Conservation (phyloP, 2,797 vertebrate genomes). For the Leontopithecus rosalia region DNA sequence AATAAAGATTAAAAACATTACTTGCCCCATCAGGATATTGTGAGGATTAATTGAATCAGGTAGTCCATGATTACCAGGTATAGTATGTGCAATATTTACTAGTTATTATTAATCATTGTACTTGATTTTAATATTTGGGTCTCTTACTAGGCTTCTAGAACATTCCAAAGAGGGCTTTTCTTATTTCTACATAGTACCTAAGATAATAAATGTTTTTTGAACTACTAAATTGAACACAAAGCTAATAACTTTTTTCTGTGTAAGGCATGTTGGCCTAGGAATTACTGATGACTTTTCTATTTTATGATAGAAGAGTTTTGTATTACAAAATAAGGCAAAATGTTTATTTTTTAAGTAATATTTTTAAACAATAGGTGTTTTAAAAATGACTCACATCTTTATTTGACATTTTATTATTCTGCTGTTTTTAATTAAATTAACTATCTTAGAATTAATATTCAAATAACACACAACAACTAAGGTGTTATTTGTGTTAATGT, state of each 20-base stretch:
- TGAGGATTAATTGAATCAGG: neutral
- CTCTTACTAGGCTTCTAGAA: neutral
- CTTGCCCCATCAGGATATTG: neutral
- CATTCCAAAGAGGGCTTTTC: neutral
- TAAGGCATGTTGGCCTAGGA: neutral
- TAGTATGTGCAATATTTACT: neutral
- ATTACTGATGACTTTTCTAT: neutral
- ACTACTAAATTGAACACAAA: neutral
- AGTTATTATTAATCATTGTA: neutral
- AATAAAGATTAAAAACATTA: constrained; percentile 7
- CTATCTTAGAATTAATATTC: neutral
- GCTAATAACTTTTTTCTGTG: neutral
- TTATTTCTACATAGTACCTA: neutral
- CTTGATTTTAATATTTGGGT: neutral
- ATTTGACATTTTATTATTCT: neutral
- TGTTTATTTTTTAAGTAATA: neutral
- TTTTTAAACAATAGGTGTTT: neutral
- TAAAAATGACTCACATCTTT: neutral
- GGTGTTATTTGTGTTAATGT: neutral
- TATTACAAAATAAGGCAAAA: neutral
- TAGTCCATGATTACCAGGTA: neutral
- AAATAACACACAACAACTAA: neutral
- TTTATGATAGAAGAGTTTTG: constrained; percentile 10
- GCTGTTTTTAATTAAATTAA: neutral
- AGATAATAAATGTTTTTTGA: constrained; percentile 17